Conservation (phyloP, 2,797 vertebrate species). For the Knipowitschia caucasica region DNA sequence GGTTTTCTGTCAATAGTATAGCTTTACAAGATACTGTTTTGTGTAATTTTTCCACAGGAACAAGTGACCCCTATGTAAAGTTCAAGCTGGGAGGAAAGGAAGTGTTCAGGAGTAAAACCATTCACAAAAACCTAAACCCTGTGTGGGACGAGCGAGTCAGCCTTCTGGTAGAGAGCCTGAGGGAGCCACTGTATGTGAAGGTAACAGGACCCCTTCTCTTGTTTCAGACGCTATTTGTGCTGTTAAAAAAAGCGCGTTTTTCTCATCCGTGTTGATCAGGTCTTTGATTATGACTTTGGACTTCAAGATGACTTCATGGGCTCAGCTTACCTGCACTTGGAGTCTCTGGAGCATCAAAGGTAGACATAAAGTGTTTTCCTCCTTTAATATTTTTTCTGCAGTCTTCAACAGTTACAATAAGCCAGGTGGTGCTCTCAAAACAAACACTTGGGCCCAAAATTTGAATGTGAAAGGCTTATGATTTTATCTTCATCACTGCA, state of each 20-base stretch:
- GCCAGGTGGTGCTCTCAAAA: too few relatives aligned
- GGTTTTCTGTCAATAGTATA: not conserved
- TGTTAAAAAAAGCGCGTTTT: conserved; percentile 2
- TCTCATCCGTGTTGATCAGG: conserved; percentile 42
- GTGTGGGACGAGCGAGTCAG: conserved; percentile 89
- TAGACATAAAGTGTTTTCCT: too few relatives aligned
- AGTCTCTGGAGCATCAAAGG: conserved; percentile 88
- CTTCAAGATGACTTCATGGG: conserved; percentile 98
- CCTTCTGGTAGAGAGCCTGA: conserved; percentile 82
- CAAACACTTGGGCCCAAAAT: too few relatives aligned
- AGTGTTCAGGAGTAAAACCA: conserved; percentile 93
- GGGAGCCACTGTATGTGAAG: conserved; percentile 89
- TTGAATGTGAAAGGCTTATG: too few relatives aligned
- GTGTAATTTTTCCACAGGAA: conserved; percentile 68
- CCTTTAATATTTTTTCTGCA: too few relatives aligned
- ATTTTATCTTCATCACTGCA: too few relatives aligned
- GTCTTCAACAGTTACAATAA: too few relatives aligned
- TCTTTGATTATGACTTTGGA: conserved; percentile 97
- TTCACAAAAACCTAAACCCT: conserved; percentile 94
- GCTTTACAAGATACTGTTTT: not conserved
- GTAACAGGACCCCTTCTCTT: conserved; percentile 55
- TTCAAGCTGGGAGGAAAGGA: conserved; percentile 94
- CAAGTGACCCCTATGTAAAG: conserved; percentile 96
- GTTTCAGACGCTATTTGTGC: not conserved
- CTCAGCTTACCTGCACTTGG: conserved; percentile 87